Evolutionary conservation across 2,113 vertebrate species (phyloP).

Genomic region (Oxyruncus cristatus): DNA sequence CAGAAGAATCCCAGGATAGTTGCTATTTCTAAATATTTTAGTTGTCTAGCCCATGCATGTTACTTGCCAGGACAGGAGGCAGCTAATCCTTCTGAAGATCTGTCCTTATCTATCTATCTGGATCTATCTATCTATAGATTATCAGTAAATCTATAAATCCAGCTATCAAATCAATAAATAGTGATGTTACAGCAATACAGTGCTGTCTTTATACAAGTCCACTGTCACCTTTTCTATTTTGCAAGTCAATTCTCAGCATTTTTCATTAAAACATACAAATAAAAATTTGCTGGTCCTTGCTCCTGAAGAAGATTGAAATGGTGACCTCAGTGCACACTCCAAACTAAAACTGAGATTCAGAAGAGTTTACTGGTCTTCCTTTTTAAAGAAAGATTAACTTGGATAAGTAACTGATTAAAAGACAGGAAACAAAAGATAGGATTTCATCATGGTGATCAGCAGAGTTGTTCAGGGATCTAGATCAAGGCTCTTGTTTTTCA

Average conservation of each 20-base stretch:
- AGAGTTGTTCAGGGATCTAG: neutral
- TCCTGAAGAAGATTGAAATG: neutral
- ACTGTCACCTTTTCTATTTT: neutral
- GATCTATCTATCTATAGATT: neutral
- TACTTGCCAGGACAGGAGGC: neutral
- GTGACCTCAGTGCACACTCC: neutral
- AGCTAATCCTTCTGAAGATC: neutral
- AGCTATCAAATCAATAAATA: neutral
- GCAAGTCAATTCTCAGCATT: neutral
- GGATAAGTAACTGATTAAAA: neutral
- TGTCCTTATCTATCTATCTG: neutral
- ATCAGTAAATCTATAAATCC: neutral
- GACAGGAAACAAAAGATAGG: neutral
- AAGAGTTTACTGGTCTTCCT: neutral
- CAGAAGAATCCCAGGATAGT: neutral
- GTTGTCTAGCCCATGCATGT: neutral
- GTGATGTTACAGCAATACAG: neutral
- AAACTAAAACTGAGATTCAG: neutral
- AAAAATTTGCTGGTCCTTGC: neutral
- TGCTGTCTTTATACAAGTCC: neutral
- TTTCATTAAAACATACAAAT: neutral
- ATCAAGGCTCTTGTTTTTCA: neutral
- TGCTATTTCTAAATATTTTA: neutral
- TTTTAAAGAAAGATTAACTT: neutral
- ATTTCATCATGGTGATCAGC: neutral